phyloP scores from a whole-genome alignment of 2,888 invertebrate genomes.

The Pseudoips prasinana region DNA sequence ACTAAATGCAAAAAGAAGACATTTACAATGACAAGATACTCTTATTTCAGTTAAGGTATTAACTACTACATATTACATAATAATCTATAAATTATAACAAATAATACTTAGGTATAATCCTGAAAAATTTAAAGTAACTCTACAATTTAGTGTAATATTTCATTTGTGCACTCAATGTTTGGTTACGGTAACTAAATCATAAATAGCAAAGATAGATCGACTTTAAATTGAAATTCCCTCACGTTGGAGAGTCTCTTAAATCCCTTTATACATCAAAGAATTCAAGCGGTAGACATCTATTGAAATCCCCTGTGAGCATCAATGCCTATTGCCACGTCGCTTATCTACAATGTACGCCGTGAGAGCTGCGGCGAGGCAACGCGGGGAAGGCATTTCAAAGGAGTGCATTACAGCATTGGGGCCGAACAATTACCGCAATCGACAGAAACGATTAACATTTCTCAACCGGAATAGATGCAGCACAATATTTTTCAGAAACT shows the following conservation, averaged over 20 bases:
- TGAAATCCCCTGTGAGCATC: slow-evolving; percentile 75
- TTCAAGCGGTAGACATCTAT: slow-evolving; percentile 68
- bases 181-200: too few relatives aligned
- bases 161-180: too few relatives aligned
- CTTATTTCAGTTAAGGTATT: too few relatives aligned
- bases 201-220: too few relatives aligned
- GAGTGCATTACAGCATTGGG: slow-evolving; percentile 59
- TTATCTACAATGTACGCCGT: slow-evolving; percentile 68
- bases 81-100: too few relatives aligned
- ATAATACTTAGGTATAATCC: too few relatives aligned
- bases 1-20: too few relatives aligned
- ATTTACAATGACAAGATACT: too few relatives aligned
- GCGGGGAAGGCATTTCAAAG: slow-evolving; percentile 53
- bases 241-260: slow-evolving; percentile 60
- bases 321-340: slow-evolving; percentile 78
- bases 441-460: slow-evolving; percentile 20
- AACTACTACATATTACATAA: too few relatives aligned
- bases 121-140: too few relatives aligned
- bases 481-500: slow-evolving; percentile 1
- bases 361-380: slow-evolving; percentile 34
- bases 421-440: slow-evolving; percentile 46
- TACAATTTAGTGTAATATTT: too few relatives aligned
- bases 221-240: slow-evolving; percentile 56
- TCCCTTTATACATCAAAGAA: slow-evolving; percentile 72
- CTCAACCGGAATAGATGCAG: slow-evolving; percentile 3